Base-by-base conservation (phyloP, 2,888 invertebrate genomes). In the Xylocampa areola region DNA sequence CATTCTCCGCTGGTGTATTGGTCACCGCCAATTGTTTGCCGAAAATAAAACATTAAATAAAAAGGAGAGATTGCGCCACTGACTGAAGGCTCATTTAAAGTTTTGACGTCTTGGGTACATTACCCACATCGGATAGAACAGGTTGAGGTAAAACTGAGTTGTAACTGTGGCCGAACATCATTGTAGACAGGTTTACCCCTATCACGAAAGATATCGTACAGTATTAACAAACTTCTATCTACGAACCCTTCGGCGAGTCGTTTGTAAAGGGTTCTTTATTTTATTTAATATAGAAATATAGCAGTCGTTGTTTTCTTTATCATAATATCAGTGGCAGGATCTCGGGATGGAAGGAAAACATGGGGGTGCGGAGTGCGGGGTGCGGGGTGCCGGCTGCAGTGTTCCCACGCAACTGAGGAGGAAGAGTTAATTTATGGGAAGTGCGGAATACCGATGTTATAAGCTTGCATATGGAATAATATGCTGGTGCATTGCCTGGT, bases 301-400 rank as follows among this genome's bases (percentile, higher is more conserved):
- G 37, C 16, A 51, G 25, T 19, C 23, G 54, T 25, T 55, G 50
- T 73, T 67, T 47, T 53, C 52, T 57, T 73, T 53, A 60, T 47
- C 32, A 58, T n/a, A n/a, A n/a, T 61, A 73, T 68, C 57, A 54
- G 16, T 41, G n/a, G 61, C 47, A 30, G 52, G 55, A 74, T 57
- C 50, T 50, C 37, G 43, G 39, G 54, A 65, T 74, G 55, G 40
- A 74, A 71, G 58, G 61, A 74, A 62, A 73, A 74, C 66, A 73
- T 44, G 52, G 59, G 60, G 58, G 74, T 44, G 52, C 55, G 60
- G 58, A 11, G 60, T 47, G 52, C 14, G 32, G 48, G 36, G 51
- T 19, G 19, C 11, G 16, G 39, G 33, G 35, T n/a, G 39, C 29
- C 73, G 55, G 71, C 65, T 73, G 73, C 58, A 48, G 17, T 1